Percentiles rank a stretch among this genome's conserved stretches.
Evolutionary conservation across 2,888 invertebrate genomes (phyloP).

Genomic region (Anagyrus pseudococci): DNA sequence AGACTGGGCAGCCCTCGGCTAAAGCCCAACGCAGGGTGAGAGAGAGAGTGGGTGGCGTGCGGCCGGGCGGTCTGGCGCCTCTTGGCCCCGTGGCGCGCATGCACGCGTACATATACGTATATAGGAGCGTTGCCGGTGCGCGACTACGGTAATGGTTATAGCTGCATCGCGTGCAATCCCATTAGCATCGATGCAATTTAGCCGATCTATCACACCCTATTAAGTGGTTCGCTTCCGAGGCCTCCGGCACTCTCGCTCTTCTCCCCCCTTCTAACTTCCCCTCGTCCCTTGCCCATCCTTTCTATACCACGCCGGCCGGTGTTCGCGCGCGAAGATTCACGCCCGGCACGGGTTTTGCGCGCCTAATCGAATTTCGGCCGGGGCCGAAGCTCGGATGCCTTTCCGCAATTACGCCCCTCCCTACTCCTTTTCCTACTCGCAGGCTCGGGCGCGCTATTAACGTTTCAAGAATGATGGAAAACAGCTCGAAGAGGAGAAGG

Average conservation of each 20-base stretch:
- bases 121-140: constrained; percentile 43
- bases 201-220: constrained; percentile 63
- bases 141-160: constrained; percentile 60
- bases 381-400: constrained; percentile 13
- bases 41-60: constrained; percentile 28
- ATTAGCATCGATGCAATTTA: constrained; percentile 62
- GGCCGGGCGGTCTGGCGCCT: constrained; percentile 29
- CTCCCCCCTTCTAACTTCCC: constrained; percentile 3
- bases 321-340: background rate
- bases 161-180: constrained; percentile 62
- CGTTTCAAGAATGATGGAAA: constrained; percentile 33
- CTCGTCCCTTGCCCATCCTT: background rate
- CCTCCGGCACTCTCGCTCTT: constrained; percentile 8
- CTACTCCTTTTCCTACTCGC: too few relatives aligned
- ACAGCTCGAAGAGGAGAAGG: constrained; percentile 26
- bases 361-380: constrained; percentile 36
- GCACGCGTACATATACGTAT: constrained; percentile 41
- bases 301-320: background rate
- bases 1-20: background rate
- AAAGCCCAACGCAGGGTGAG: background rate
- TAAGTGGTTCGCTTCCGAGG: constrained; percentile 57
- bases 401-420: constrained; percentile 26
- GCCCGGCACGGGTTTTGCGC: constrained; percentile 4
- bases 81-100: constrained; percentile 13
- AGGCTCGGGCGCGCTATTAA: constrained; percentile 30